phyloP scores from a whole-genome alignment of 2,113 vertebrate species.

The Onychorhynchus coronatus region DNA sequence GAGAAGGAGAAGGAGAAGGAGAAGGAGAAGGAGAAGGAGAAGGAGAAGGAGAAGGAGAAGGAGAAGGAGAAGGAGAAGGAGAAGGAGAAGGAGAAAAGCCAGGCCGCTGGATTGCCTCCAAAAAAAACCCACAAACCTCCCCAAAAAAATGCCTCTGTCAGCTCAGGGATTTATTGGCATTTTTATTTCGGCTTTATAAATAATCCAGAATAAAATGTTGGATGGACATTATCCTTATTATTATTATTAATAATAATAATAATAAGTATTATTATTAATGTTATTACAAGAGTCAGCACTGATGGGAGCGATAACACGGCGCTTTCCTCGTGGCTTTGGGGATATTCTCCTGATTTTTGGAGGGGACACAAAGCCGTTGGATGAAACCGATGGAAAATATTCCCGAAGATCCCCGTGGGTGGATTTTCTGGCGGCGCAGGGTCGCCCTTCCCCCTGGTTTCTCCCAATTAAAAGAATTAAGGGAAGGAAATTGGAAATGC shows the following conservation, averaged over 20 bases:
- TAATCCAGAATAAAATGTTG: not conserved
- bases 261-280: too few species aligned
- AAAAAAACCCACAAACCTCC: not conserved
- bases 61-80: not conserved
- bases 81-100: not conserved
- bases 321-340: not conserved
- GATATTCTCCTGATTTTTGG: accelerated
- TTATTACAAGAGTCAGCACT: not conserved
- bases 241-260: not conserved
- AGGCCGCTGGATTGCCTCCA: not conserved
- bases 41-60: not conserved
- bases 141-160: not conserved
- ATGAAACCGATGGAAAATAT: accelerated
- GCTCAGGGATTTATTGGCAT: not conserved
- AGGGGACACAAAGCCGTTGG: accelerated
- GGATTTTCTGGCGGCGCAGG: not conserved
- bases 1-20: not conserved
- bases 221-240: not conserved
- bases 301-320: not conserved
- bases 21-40: not conserved
- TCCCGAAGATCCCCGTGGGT: not conserved
- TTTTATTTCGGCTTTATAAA: not conserved
- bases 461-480: conserved; percentile 55
- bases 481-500: conserved; percentile 30
- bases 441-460: not conserved